These are phyloP conservation scores for Harpagoxenus sublaevis DNA, from an alignment of 2,888 invertebrate genomes.

Conservation along the genomic window DNA sequence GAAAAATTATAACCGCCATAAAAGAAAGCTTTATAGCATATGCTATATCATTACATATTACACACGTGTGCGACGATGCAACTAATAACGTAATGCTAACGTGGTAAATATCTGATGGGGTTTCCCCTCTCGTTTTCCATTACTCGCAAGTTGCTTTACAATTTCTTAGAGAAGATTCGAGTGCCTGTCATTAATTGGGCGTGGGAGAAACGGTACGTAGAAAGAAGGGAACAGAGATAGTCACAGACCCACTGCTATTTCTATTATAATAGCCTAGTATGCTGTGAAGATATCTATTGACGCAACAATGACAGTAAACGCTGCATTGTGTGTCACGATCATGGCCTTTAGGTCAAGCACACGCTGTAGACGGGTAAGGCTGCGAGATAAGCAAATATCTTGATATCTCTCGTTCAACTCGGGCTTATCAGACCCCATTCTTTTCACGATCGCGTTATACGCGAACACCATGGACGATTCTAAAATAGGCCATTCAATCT, in stretches of 20 bases:
- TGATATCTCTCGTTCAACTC: background rate
- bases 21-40: constrained; percentile 11
- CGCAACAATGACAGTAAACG: constrained; percentile 31
- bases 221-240: constrained; percentile 1
- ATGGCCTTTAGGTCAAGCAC: background rate
- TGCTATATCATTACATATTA: constrained; percentile 15
- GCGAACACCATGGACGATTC: background rate
- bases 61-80: constrained; percentile 29
- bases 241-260: background rate
- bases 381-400: background rate
- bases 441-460: background rate
- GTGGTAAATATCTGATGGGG: constrained; percentile 9
- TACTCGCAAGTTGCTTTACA: background rate
- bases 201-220: constrained; percentile 1
- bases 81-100: constrained; percentile 38
- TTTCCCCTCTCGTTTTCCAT: constrained; percentile 40
- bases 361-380: background rate
- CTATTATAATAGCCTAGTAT: background rate
- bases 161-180: background rate
- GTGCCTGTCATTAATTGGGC: background rate
- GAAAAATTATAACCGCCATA: constrained; percentile 30
- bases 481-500: constrained; percentile 22
- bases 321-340: constrained; percentile 14
- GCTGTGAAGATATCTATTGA: constrained; percentile 43
- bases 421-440: background rate